Conservation (phyloP, 2,888 invertebrate species). For the Scaptomyza parva region DNA sequence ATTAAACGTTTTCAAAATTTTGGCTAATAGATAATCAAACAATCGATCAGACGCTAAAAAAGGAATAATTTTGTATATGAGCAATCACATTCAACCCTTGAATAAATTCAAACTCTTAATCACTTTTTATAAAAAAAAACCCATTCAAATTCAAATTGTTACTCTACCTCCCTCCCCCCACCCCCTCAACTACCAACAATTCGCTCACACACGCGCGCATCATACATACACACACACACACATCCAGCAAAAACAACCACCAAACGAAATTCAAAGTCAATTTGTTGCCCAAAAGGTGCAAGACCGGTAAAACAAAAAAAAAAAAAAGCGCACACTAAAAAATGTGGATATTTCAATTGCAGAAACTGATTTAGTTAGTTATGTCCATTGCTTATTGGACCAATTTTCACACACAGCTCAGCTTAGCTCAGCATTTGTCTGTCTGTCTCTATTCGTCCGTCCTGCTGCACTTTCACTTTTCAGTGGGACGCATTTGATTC, state of each 20-base stretch:
- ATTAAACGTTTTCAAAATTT: constrained; percentile 33
- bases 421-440: constrained; percentile 22
- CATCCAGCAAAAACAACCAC: constrained; percentile 65
- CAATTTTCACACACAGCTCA: constrained; percentile 20
- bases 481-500: constrained; percentile 71
- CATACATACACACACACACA: constrained; percentile 15
- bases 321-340: constrained; percentile 20
- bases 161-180: neutral
- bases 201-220: constrained; percentile 22
- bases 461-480: constrained; percentile 77
- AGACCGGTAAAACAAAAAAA: constrained; percentile 37
- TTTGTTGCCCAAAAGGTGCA: constrained; percentile 52
- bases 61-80: constrained; percentile 33
- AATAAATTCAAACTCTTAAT: constrained; percentile 26
- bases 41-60: constrained; percentile 36
- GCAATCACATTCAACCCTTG: constrained; percentile 23
- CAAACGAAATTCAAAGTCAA: constrained; percentile 59
- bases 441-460: constrained; percentile 23
- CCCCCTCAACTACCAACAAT: constrained; percentile 26
- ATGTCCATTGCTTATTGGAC: constrained; percentile 10
- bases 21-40: constrained; percentile 29
- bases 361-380: constrained; percentile 7
- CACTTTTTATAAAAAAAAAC: constrained; percentile 36
- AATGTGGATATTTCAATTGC: constrained; percentile 8
- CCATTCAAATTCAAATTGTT: constrained; percentile 52